Percentiles rank a stretch among this genome's conserved stretches.
Conservation (phyloP, 30 jellyfish, hydroid and myxozoan species). For the Mastigias papua region DNA sequence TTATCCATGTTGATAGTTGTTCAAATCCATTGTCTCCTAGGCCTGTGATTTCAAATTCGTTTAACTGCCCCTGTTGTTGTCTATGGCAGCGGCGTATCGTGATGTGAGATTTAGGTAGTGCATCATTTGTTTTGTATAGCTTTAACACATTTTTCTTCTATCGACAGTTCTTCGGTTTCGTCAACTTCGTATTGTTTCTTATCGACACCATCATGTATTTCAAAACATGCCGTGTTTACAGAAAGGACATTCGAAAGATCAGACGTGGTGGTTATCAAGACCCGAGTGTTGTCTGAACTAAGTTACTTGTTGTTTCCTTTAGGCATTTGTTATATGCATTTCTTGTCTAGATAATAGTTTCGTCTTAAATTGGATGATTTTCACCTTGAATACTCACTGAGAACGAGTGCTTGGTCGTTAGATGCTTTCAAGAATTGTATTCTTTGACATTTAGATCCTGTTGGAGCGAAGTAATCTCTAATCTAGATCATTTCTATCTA, state of each 20-base stretch:
- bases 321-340: neutral
- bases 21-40: too few species aligned
- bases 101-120: too few species aligned
- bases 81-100: too few species aligned
- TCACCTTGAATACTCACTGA: neutral
- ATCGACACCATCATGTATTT: slow-evolving; percentile 91
- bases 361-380: neutral
- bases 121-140: too few species aligned
- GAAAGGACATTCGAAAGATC: slow-evolving; percentile 80
- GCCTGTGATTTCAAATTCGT: too few species aligned
- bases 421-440: neutral
- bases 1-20: too few species aligned
- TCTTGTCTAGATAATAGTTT: neutral
- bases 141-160: slow-evolving; percentile 9
- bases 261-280: slow-evolving; percentile 85
- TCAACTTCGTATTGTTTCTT: slow-evolving; percentile 83
- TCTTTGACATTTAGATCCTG: neutral
- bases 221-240: slow-evolving; percentile 90
- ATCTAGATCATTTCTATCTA: too few species aligned
- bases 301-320: neutral
- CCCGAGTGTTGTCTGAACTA: slow-evolving; percentile 36
- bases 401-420: neutral
- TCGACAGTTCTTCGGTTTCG: slow-evolving; percentile 90
- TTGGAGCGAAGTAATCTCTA: too few species aligned
- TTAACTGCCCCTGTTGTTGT: too few species aligned